Evolutionary conservation across 1,140 invertebrate species (phyloP).

Genomic region (Macrobrachium rosenbergii): DNA sequence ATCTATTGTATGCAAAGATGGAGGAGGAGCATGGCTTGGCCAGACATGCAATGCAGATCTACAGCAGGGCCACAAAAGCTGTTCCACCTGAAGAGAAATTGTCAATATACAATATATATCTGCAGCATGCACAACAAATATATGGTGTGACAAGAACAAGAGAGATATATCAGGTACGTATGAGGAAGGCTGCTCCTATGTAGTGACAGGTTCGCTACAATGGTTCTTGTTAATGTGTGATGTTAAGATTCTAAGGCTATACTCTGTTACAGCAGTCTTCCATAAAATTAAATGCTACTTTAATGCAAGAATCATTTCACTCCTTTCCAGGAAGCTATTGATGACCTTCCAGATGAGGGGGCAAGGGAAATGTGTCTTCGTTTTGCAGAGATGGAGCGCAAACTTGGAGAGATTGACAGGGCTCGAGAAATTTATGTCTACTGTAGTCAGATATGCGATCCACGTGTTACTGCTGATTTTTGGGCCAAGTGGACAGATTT

Average conservation of each 20-base stretch:
- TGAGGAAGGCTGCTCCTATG: background rate
- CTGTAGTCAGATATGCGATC: constrained; percentile 99
- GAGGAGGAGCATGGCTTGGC: constrained; percentile 99
- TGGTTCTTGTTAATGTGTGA: background rate
- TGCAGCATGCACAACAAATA: constrained; percentile 97
- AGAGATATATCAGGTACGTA: constrained; percentile 89
- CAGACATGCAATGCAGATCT: constrained; percentile 97
- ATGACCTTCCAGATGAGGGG: constrained; percentile 89
- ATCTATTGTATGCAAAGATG: constrained; percentile 96
- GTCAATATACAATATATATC: constrained; percentile 98
- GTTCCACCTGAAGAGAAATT: constrained; percentile 94
- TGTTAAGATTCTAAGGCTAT: background rate
- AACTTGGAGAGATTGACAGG: constrained; percentile 97
- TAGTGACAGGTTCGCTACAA: background rate
- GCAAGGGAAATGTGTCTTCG: constrained; percentile 96
- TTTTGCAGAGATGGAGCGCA: constrained; percentile 98
- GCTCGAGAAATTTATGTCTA: constrained; percentile 97
- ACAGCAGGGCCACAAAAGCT: constrained; percentile 92
- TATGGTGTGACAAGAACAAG: constrained; percentile 97
- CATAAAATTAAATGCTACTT: background rate
- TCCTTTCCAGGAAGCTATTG: constrained; percentile 86
- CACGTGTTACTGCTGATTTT: constrained; percentile 90
- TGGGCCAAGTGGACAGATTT: constrained; percentile 99
- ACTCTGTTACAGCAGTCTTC: background rate
- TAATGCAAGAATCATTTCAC: background rate